Conservation (phyloP, 1,140 invertebrate species). For the Bombus huntii region DNA sequence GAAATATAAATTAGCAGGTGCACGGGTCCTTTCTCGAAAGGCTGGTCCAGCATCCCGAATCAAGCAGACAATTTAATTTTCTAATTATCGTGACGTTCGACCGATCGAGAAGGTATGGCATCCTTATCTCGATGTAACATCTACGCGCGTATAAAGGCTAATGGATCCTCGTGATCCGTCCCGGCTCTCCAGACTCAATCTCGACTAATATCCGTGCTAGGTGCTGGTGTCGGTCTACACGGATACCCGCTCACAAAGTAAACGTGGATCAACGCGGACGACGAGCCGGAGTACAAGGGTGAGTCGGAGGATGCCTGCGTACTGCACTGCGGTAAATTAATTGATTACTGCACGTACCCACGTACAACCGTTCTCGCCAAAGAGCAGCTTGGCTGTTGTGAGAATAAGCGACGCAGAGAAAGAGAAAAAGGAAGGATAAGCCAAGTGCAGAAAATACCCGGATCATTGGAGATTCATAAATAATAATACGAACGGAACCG, state of each 20-base stretch:
- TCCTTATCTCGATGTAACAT: conserved; percentile 79
- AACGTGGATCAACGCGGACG: conserved; percentile 29
- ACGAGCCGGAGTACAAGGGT: conserved; percentile 25
- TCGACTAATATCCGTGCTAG: conserved; percentile 75
- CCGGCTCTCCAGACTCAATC: conserved; percentile 74
- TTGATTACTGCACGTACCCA: conserved; percentile 65
- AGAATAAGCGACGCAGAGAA: conserved; percentile 9
- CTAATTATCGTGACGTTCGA: conserved; percentile 80
- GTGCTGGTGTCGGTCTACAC: conserved; percentile 4
- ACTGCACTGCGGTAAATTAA: conserved; percentile 69
- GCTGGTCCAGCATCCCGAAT: conserved; percentile 20
- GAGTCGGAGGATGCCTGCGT: conserved; percentile 50
- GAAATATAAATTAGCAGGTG: conserved; percentile 46
- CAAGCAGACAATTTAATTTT: conserved; percentile 81
- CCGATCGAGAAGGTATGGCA: conserved; percentile 68
- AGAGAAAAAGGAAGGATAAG: background rate
- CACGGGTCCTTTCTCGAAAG: background rate
- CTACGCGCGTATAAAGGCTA: conserved; percentile 79
- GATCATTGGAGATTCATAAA: too few relatives aligned
- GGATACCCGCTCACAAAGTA: conserved; percentile 25
- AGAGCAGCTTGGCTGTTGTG: conserved; percentile 15
- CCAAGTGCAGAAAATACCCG: too few relatives aligned
- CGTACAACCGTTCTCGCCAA: conserved; percentile 62
- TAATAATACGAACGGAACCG: too few relatives aligned
- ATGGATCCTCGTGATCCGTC: conserved; percentile 75